Evolutionary conservation across 2,797 vertebrate species (phyloP), one percentile per base, ranked within the genome.

Genomic region (Perodicticus potto): DNA sequence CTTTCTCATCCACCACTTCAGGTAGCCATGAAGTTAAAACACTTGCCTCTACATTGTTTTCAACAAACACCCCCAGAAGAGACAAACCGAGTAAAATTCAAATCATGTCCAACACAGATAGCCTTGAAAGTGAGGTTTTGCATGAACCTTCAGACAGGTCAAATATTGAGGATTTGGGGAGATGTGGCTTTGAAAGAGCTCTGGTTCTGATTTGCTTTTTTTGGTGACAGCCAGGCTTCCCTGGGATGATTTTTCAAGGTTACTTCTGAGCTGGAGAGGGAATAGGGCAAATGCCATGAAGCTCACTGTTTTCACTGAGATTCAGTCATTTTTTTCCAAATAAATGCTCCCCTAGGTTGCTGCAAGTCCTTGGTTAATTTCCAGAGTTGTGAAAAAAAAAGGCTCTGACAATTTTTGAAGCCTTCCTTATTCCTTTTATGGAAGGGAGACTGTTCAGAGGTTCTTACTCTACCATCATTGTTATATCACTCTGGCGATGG

Each of bases 301-400:
- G 5, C 27, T 76, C 86, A 40, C 40, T 83, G 17, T 55, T 77
- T 34, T 82, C 83, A 55, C 32, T 61, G 25, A 59, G 69, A 74
- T 34, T 65, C 34, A 22, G 29, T 3, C 14, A 43, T 12, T 89
- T 67, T 59, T 67, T 49, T 34, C 78, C 34, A 37, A 77, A 25
- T 37, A 84, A 94, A 45, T 45, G 5, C 45, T 88, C 10, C 78
- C 78, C 19, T n/a, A 34, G 13, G 12, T 65, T 57, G 23, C 59
- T 89, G 23, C 17, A 89, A 82, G 25, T 14, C 27, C n/a, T 69
- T 89, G 59, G 37, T 88, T 69, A 77, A 67, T 94, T 94, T 76
- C 5, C 13, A 89, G 34, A 76, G 45, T 34, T 69, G 25, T 59
- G 49, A 59, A 40, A 55, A 72, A 65, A 55, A 12, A 23, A n/a